Evolutionary conservation across 2,113 vertebrate species (phyloP).

Genomic region (Phalacrocorax pelagicus): DNA sequence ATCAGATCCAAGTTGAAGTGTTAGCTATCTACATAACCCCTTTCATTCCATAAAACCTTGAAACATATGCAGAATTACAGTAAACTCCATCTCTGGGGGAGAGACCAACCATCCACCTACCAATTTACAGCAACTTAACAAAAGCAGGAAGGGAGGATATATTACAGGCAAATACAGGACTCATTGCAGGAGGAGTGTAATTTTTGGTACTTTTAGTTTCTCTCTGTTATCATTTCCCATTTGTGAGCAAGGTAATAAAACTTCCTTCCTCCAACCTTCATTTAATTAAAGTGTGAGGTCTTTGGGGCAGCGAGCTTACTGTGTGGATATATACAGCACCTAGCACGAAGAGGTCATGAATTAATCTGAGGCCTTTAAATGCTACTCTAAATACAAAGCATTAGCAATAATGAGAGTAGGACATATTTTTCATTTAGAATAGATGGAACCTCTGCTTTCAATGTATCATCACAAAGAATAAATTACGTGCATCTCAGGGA

Average conservation of each 20-base stretch:
- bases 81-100: conserved; percentile 4
- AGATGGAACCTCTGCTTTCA: background rate
- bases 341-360: background rate
- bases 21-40: background rate
- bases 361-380: conserved; percentile 28
- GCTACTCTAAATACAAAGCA: conserved; percentile 14
- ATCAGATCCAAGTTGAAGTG: conserved; percentile 26
- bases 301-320: conserved; percentile 38
- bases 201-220: conserved; percentile 54
- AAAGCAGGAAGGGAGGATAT: conserved; percentile 62
- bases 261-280: conserved; percentile 60
- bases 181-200: conserved; percentile 25
- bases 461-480: conserved; percentile 1
- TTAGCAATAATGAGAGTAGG: conserved; percentile 17
- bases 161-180: conserved; percentile 51
- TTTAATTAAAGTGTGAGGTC: conserved; percentile 54
- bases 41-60: conserved; percentile 15
- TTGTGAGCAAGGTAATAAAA: conserved; percentile 60
- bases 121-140: conserved; percentile 50
- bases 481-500: background rate
- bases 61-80: conserved; percentile 20
- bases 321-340: background rate
- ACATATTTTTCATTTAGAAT: conserved; percentile 35
- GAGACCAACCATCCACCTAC: conserved; percentile 37
- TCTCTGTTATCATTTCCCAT: conserved; percentile 59